phyloP scores from a whole-genome alignment of 1,140 invertebrate species.

The Euwallacea similis region DNA sequence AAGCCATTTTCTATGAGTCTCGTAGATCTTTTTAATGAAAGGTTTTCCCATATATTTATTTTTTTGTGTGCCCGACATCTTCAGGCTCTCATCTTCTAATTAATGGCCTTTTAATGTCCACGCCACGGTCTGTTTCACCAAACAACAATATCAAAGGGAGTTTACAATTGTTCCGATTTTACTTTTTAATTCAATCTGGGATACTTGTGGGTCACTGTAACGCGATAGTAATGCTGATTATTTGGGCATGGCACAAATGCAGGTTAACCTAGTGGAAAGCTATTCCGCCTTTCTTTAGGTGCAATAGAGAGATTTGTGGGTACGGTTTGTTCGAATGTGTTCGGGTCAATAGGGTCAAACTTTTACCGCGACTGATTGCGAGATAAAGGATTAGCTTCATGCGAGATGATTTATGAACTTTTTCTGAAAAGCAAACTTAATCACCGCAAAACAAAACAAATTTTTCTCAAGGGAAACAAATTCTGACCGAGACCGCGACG shows the following conservation, averaged over 20 bases:
- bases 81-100: conserved; percentile 13
- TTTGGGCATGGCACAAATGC: conserved; percentile 19
- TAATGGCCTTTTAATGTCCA: conserved; percentile 27
- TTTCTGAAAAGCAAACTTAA: not conserved
- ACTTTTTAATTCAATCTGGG: conserved; percentile 27
- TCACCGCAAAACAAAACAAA: not conserved
- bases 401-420: too few relatives aligned
- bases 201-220: conserved; percentile 36
- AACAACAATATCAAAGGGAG: conserved; percentile 26
- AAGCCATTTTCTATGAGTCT: conserved; percentile 41
- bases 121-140: conserved; percentile 33
- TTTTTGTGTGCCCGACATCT: conserved; percentile 37
- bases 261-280: conserved; percentile 28
- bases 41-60: conserved; percentile 39
- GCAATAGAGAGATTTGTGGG: not conserved
- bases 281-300: conserved; percentile 15
- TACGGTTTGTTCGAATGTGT: conserved; percentile 8
- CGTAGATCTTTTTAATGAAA: conserved; percentile 43
- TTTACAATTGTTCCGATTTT: conserved; percentile 26
- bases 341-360: conserved; percentile 25
- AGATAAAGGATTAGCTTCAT: too few relatives aligned
- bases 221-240: conserved; percentile 27
- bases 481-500: conserved; percentile 10
- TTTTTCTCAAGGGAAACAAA: conserved; percentile 1
- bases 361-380: conserved; percentile 12